Base-by-base conservation (phyloP, 2,113 vertebrate species). In the Myiagra hebetior region DNA sequence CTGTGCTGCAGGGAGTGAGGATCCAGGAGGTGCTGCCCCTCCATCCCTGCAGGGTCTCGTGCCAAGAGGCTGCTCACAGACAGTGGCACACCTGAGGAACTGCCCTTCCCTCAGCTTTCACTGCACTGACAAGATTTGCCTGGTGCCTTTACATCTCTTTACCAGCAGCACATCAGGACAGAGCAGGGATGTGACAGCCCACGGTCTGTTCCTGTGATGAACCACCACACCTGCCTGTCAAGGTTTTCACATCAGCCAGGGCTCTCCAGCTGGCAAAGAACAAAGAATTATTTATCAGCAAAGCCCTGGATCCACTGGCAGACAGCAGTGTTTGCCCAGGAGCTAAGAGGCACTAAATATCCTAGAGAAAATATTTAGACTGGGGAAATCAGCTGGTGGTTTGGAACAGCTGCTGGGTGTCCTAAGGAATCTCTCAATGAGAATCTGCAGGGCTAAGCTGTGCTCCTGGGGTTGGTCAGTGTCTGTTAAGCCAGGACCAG, bases 41-140 rank as follows among this genome's bases (percentile, higher is more conserved):
- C 35, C 5, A 3, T 2, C 28, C 73, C 81, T 64, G 57, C 24
- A 56, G 35, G 0, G 6, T 1, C 63, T 65, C 0, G 0, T 46
- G 55, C 42, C 69, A 39, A 37, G 59, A 49, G 44, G 35, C 18
- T 53, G 42, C 73, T 37, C 68, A 39, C 60, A 64, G 30, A 8
- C 52, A 69, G 21, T 7, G 55, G 18, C 56, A 10, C 5, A 19
- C 30, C 1, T 39, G 69, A 91, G 47, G 63, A 81, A 46, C 22
- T 4, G 15, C 60, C 39, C 65, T 82, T 78, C 20, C 35, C 63
- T 52, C 31, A 15, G 50, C 49, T 49, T 90, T 68, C 49, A 75
- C 3, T 74, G 31, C 64, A n/a, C 69, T 60, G 64, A 72, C 49
- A 85, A 21, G 42, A 53, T 11, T 4, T 57, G 65, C 65, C 65